These are phyloP conservation scores for Mycalesis mineus DNA, from an alignment of 2,888 invertebrate species.

Conservation along the genomic window DNA sequence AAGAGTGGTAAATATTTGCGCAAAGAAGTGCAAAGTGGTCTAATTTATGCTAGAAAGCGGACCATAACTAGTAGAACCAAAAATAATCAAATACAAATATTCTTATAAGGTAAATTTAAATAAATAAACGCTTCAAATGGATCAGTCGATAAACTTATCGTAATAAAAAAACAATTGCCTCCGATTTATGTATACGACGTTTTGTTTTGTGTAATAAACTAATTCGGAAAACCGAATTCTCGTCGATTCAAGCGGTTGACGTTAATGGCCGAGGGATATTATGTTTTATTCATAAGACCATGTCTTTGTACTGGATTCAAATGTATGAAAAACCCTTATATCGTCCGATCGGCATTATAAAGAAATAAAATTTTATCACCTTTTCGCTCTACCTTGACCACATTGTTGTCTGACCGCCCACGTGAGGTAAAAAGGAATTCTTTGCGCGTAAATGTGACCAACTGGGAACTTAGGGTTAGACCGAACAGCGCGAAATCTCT, in stretches of 20 bases:
- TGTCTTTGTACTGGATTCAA: neutral
- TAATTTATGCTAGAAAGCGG: too few species aligned
- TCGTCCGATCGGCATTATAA: neutral
- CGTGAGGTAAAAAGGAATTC: slow-evolving; percentile 9
- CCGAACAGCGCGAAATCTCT: neutral
- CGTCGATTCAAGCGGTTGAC: neutral
- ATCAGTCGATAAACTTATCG: too few species aligned
- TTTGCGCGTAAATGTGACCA: neutral
- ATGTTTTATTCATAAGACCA: slow-evolving; percentile 3
- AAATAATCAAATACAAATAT: too few species aligned
- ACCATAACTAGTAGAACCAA: too few species aligned
- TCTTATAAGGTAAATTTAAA: too few species aligned
- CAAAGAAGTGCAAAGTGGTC: too few species aligned
- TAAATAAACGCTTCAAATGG: too few species aligned
- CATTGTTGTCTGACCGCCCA: slow-evolving; percentile 10
- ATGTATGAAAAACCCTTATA: neutral
- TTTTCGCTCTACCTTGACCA: slow-evolving; percentile 1
- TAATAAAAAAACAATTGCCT: neutral
- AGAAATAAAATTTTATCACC: slow-evolving; percentile 20
- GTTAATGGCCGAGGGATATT: neutral
- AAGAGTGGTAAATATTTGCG: too few species aligned
- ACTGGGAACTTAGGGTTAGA: neutral
- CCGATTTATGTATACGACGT: neutral
- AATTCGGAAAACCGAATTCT: neutral
- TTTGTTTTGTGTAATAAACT: neutral